Evolutionary conservation across 2,797 vertebrate species (phyloP), one percentile per base, ranked within the genome.

Genomic region (Uromys caudimaculatus): DNA sequence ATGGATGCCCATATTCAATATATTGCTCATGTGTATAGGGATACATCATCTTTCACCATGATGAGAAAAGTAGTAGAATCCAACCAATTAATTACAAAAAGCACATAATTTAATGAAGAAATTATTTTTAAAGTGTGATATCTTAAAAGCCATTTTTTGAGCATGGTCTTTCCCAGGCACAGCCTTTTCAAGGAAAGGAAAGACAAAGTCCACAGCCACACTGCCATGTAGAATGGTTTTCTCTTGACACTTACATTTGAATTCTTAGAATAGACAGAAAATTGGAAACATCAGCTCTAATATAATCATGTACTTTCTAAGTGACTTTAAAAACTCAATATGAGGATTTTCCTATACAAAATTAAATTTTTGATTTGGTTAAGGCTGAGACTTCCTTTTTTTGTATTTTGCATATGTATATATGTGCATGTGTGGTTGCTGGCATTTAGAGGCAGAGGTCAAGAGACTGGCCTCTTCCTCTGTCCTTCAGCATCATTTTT

Each of bases 91-190:
- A 75, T 76, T 91, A 54, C 13, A 85, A 95, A 89, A 54, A 69
- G 44, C 23, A 83, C 90, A 82, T 6, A 29, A 29, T 93, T 95
- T 69, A 35, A 84, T 47, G 81, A 14, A 52, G 27, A 89, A 24
- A 69, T 71, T 95, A 88, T 47, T 93, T 88, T 93, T 78, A 27
- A 56, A 93, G 94, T 87, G 62, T n/a, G 23, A 50, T 38, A 54
- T 69, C 11, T 58, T 67, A n/a, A n/a, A 44, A 76, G 60, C 8
- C 5, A 27, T 50, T 41, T 56, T 50, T 78, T 47, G n/a, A 77
- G n/a, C 23, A 38, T 3, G 1, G 6, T 54, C 27, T 32, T 52
- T 23, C 35, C 2, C 16, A 41, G n/a, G 44, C 6, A 21, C 16
- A 79, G 16, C 16, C 58, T 50, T 60, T 62, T 47, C 44, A 79